These are phyloP conservation scores for Phoebastria nigripes DNA, from an alignment of 2,797 vertebrate species.

Conservation along the genomic window DNA sequence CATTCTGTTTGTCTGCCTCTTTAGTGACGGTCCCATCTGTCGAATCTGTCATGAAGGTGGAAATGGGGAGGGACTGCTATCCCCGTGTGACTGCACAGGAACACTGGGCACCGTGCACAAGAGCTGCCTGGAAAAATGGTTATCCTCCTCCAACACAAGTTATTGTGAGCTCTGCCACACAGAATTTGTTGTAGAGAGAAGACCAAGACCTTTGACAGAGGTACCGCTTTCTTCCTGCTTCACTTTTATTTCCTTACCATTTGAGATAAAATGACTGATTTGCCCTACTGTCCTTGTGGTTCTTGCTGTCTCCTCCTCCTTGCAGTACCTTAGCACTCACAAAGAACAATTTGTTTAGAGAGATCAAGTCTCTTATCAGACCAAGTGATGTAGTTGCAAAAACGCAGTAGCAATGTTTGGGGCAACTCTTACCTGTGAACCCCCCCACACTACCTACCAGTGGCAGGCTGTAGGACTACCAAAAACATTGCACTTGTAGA, in stretches of 20 bases:
- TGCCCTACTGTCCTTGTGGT: not conserved
- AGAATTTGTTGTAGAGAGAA: constrained; percentile 91
- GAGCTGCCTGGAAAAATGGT: constrained; percentile 96
- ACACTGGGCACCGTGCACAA: constrained; percentile 92
- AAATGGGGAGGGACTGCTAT: constrained; percentile 85
- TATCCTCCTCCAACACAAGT: constrained; percentile 96
- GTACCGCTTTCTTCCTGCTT: constrained; percentile 70
- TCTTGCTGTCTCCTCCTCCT: not conserved
- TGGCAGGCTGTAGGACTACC: not conserved
- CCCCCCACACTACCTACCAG: rapidly evolving
- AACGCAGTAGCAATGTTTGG: not conserved
- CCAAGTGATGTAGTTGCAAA: not conserved
- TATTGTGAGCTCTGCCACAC: constrained; percentile 97
- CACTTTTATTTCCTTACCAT: not conserved
- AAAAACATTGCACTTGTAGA: not conserved
- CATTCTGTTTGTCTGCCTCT: constrained; percentile 25
- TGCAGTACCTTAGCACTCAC: not conserved
- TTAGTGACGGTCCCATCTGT: constrained; percentile 93
- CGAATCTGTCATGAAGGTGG: constrained; percentile 95
- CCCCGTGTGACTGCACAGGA: constrained; percentile 91
- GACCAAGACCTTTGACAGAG: constrained; percentile 89
- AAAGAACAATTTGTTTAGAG: not conserved
- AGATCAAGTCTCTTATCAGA: not conserved
- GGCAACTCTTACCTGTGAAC: not conserved
- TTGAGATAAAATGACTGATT: not conserved